These are phyloP conservation scores for Sycophila texana DNA, from an alignment of 2,888 invertebrate species.

Conservation along the genomic window DNA sequence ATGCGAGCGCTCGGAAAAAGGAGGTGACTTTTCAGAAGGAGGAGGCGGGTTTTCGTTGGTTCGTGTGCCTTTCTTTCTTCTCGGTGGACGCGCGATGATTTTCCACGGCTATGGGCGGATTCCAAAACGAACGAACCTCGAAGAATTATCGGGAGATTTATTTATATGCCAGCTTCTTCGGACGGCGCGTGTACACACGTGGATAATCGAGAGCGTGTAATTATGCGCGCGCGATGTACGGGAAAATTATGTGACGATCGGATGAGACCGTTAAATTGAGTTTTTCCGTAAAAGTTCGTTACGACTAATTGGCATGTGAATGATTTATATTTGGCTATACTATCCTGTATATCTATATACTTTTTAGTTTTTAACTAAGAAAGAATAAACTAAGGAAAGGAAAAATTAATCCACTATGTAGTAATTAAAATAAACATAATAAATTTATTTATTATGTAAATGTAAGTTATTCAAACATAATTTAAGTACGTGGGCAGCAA, in stretches of 20 bases:
- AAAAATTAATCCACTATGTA: neutral
- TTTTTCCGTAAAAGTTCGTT: too few species aligned
- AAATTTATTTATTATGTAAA: neutral
- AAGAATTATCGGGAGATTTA: slow-evolving; percentile 36
- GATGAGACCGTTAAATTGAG: neutral
- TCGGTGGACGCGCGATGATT: neutral
- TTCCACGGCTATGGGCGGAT: slow-evolving; percentile 27
- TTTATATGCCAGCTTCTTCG: too few species aligned
- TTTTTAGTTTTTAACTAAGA: too few species aligned
- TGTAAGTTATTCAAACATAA: neutral
- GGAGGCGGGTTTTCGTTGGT: too few species aligned
- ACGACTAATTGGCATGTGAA: too few species aligned
- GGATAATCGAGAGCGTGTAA: slow-evolving; percentile 31
- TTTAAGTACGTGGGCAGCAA: too few species aligned
- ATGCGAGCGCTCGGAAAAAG: neutral
- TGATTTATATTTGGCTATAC: neutral
- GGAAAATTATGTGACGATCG: neutral
- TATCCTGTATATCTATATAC: too few species aligned
- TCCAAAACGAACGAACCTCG: neutral
- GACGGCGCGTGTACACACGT: neutral
- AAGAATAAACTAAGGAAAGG: too few species aligned
- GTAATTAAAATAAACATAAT: neutral
- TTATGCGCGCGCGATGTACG: slow-evolving; percentile 18
- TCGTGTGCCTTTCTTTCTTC: slow-evolving; percentile 10
- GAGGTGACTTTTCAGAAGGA: neutral